Evolutionary conservation across 2,113 vertebrate species (phyloP), one percentile per base, ranked within the genome.

Genomic region (Nothoprocta perdicaria): DNA sequence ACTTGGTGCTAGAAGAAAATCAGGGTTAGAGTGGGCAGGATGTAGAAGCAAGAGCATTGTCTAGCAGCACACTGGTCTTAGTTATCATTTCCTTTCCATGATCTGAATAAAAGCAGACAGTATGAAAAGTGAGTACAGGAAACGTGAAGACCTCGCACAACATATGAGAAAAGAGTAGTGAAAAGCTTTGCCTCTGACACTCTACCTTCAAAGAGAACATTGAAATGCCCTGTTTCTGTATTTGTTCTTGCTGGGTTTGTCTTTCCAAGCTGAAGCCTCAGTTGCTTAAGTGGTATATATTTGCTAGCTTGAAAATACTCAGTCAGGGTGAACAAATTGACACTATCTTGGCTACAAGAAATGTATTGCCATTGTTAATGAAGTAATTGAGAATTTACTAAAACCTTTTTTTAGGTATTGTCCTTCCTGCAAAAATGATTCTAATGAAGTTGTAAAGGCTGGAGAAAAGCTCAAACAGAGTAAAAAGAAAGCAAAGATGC

Each of bases 401-500:
- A 87, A 91, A 80, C 92, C 58, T 94, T 89, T 94, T 96, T 96
- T 71, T 96, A 99, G 99, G 99, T 99, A 99, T 97, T 99, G 99
- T 96, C 99, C 99, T 95, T 99, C 98, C 90, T 99, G 99, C 98
- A 99, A 99, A 98, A 99, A 99, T 87, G 99, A 99, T 98, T 99
- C 99, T 95, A 99, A 97, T 83, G 99, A 99, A 97, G 99, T 99
- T 87, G 98, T 99, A 78, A 99, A 99, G 90, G 99, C 99, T 87
- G 99, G 99, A 68, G 99, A 99, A 98, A 99, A 98, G 89, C 98
- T 99, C 90, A 99, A 99, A 96, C 98, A 99, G 97, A 99, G 99
- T 96, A 99, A 99, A 98, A 99, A 99, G 97, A 99, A 98, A 97
- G 98, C 99, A 95, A 99, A 99, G 97, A 99, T 99, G 99, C 99